These are phyloP conservation scores for Caerostris darwini DNA, from an alignment of 1,140 invertebrate species.

Conservation along the genomic window DNA sequence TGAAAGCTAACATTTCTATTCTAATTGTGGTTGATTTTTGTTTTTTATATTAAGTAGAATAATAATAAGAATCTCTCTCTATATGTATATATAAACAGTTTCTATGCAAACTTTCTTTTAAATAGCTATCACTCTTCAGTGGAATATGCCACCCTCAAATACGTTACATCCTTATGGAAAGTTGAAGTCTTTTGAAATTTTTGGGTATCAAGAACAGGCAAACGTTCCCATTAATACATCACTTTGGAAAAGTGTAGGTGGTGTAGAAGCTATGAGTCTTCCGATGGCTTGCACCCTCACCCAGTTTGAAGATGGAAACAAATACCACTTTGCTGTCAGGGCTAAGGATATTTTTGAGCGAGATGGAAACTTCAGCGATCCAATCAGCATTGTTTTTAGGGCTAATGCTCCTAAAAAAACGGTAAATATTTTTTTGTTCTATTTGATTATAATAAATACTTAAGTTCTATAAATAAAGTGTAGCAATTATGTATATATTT, in stretches of 20 bases:
- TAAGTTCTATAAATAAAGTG: no score
- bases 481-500: no score
- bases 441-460: no score
- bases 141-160: slow-evolving; percentile 87
- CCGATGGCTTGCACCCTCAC: slow-evolving; percentile 98
- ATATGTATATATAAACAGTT: background rate
- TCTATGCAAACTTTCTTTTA: background rate
- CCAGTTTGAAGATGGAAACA: slow-evolving; percentile 92
- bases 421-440: no score
- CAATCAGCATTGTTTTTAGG: slow-evolving; percentile 19
- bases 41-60: no score
- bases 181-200: slow-evolving; percentile 94
- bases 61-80: background rate
- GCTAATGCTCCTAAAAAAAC: no score
- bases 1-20: no score
- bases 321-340: slow-evolving; percentile 96
- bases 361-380: slow-evolving; percentile 60
- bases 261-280: slow-evolving; percentile 94
- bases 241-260: slow-evolving; percentile 96
- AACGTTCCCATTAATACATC: slow-evolving; percentile 82
- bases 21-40: no score
- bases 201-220: slow-evolving; percentile 91
- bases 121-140: slow-evolving; percentile 74
- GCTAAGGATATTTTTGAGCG: slow-evolving; percentile 80
- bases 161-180: slow-evolving; percentile 81